Evolutionary conservation across 2,888 invertebrate species (phyloP).

Genomic region (Chymomyza caudatula): DNA sequence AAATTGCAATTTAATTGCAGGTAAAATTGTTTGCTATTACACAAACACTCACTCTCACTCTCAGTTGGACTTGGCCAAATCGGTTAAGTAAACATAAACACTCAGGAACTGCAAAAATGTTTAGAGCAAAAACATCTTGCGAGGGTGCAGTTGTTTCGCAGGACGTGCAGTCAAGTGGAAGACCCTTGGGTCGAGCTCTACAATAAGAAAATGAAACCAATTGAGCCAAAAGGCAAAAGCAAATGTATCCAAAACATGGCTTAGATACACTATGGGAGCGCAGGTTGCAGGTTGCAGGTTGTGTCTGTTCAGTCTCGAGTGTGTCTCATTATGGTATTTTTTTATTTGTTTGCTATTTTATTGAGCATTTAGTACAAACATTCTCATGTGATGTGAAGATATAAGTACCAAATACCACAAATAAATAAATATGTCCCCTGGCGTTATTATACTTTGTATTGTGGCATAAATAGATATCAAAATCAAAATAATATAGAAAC

Average conservation of each 20-base stretch:
- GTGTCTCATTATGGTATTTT: conserved; percentile 41
- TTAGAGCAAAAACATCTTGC: background rate
- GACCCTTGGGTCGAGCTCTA: background rate
- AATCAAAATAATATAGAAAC: conserved; percentile 34
- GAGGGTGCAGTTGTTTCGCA: conserved; percentile 46
- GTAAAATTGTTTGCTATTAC: conserved; percentile 72
- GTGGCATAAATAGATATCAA: conserved; percentile 49
- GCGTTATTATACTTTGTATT: background rate
- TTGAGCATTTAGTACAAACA: background rate
- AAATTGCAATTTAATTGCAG: conserved; percentile 73
- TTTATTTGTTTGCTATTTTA: conserved; percentile 61
- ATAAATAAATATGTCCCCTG: conserved; percentile 40
- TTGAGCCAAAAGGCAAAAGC: background rate
- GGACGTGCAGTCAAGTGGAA: conserved; percentile 68
- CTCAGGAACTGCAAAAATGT: background rate
- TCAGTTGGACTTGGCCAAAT: conserved; percentile 27
- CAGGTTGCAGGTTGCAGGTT: no score
- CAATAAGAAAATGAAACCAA: background rate
- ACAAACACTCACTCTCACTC: background rate
- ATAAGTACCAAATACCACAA: conserved; percentile 20
- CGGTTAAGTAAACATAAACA: conserved; percentile 38
- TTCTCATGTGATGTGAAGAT: conserved; percentile 4
- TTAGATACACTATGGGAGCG: background rate
- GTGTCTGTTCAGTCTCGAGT: conserved; percentile 13
- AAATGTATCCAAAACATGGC: background rate